phyloP scores from a whole-genome alignment of 1,140 invertebrate genomes.

The Telenomus remus region DNA sequence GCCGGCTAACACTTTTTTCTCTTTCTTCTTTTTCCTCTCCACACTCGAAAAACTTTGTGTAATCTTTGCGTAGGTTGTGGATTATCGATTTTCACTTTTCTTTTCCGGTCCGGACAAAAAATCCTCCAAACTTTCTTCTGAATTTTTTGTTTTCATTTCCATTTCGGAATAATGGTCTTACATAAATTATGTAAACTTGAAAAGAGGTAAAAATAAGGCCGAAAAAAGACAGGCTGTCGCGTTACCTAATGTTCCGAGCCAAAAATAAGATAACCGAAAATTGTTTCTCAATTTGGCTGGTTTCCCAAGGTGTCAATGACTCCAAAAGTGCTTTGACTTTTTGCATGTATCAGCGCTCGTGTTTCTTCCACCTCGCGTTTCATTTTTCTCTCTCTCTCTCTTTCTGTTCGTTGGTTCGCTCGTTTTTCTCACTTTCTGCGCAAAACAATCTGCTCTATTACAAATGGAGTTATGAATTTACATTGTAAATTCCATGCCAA shows the following conservation, averaged over 20 bases:
- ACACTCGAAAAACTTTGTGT: too few species aligned
- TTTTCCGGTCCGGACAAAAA: neutral
- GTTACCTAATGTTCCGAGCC: too few species aligned
- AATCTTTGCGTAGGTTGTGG: neutral
- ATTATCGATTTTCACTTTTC: slow-evolving; percentile 1
- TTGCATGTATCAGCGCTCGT: neutral
- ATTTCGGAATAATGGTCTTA: too few species aligned
- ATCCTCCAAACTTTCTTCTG: too few species aligned
- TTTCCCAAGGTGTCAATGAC: slow-evolving; percentile 33
- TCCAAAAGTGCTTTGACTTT: slow-evolving; percentile 16
- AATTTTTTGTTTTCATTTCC: too few species aligned
- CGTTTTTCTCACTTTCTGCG: neutral
- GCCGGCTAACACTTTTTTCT: too few species aligned
- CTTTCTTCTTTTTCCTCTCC: too few species aligned
- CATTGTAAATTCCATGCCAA: slow-evolving; percentile 47
- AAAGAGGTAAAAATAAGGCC: too few species aligned
- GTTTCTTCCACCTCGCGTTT: slow-evolving; percentile 2
- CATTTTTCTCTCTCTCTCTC: slow-evolving; percentile 3
- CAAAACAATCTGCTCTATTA: slow-evolving; percentile 46
- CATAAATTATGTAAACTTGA: too few species aligned
- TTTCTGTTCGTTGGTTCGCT: neutral
- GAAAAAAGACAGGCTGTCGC: too few species aligned
- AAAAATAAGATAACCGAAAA: too few species aligned
- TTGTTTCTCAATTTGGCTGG: slow-evolving; percentile 15
- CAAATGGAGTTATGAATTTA: slow-evolving; percentile 52